Percentiles rank a stretch among this genome's conserved stretches.
phyloP scores from a whole-genome alignment of 1,140 invertebrate species.

The Aradophagus sp. region DNA sequence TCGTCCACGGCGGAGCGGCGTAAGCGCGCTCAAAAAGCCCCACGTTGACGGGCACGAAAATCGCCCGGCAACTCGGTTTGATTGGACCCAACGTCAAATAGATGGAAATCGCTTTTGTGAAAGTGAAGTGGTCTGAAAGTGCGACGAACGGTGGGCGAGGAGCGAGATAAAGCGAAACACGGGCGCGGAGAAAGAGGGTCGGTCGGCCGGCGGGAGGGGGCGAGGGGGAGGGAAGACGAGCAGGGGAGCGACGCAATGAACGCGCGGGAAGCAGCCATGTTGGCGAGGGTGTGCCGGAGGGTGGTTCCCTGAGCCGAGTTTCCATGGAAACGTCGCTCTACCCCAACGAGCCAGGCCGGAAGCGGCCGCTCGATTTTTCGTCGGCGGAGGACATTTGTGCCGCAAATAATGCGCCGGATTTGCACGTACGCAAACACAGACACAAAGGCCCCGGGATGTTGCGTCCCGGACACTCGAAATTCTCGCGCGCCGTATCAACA shows the following conservation, averaged over 20 bases:
- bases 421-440: constrained; percentile 38
- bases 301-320: constrained; percentile 61
- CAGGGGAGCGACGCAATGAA: constrained; percentile 24
- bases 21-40: not conserved
- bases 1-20: no score
- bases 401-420: constrained; percentile 34
- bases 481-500: constrained; percentile 16
- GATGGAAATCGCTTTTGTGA: constrained; percentile 37
- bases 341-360: constrained; percentile 55
- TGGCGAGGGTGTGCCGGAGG: constrained; percentile 66
- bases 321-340: constrained; percentile 64
- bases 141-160: constrained; percentile 23
- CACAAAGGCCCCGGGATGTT: constrained; percentile 16
- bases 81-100: constrained; percentile 32
- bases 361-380: constrained; percentile 44
- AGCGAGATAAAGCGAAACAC: constrained; percentile 18
- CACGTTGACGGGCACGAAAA: constrained; percentile 1
- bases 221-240: constrained; percentile 8
- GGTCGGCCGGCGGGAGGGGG: not conserved
- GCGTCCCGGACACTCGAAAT: constrained; percentile 16
- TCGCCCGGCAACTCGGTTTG: constrained; percentile 24
- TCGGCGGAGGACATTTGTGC: constrained; percentile 37
- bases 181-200: not conserved
- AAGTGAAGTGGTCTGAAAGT: constrained; percentile 54
- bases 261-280: constrained; percentile 60